phyloP scores from a whole-genome alignment of 2,888 invertebrate species.

The Carabus problematicus region DNA sequence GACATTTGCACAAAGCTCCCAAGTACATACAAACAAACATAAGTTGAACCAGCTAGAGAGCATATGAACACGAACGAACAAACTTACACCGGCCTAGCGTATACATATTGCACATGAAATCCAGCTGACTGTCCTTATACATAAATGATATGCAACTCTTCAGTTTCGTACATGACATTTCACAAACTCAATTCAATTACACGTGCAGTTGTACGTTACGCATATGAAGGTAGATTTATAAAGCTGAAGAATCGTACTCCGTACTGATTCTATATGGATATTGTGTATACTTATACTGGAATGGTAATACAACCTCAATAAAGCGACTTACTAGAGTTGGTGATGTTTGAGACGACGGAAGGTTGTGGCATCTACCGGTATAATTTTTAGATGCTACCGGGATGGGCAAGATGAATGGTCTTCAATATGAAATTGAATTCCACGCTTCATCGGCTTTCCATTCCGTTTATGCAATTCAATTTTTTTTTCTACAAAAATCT shows the following conservation, averaged over 20 bases:
- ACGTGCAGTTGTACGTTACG: background rate
- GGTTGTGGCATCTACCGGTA: constrained; percentile 27
- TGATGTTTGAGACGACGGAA: background rate
- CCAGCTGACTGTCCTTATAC: too few species aligned
- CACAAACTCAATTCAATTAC: too few species aligned
- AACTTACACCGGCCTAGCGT: too few species aligned
- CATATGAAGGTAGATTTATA: background rate
- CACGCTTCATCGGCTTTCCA: constrained; percentile 72
- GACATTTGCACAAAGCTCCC: constrained; percentile 13
- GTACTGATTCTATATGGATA: background rate
- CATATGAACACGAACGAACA: too few species aligned
- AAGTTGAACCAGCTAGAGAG: too few species aligned
- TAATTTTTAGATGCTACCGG: constrained; percentile 28
- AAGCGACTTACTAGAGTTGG: too few species aligned
- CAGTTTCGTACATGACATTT: too few species aligned
- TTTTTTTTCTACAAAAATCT: constrained; percentile 55
- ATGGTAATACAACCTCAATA: too few species aligned
- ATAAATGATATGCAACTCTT: too few species aligned
- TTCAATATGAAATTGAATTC: constrained; percentile 74
- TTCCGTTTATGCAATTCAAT: constrained; percentile 55
- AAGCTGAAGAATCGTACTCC: background rate
- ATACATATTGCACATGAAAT: too few species aligned
- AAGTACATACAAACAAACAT: too few species aligned
- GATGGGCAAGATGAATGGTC: constrained; percentile 35
- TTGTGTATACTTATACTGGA: too few species aligned